phyloP scores from a whole-genome alignment of 2,888 invertebrate genomes.

The Lycophotia porphyrea region DNA sequence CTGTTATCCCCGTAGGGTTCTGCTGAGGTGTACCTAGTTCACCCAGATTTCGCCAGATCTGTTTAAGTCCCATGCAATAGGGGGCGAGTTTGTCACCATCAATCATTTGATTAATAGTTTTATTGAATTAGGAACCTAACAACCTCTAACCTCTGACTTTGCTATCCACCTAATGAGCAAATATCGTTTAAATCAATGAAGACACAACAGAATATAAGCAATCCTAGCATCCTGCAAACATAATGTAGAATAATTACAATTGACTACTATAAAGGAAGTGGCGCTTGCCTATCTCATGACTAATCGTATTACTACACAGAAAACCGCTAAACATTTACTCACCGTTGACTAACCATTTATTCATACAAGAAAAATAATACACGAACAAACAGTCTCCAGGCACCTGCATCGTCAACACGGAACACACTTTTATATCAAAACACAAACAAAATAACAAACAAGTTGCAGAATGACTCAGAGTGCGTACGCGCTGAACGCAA shows the following conservation, averaged over 20 bases:
- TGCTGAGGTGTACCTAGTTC: no score
- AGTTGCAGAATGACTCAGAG: constrained; percentile 43
- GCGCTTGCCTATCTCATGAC: constrained; percentile 23
- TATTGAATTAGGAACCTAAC: background rate
- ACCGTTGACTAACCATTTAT: constrained; percentile 46
- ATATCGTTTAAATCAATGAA: background rate
- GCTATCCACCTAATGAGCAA: background rate
- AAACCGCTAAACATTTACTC: constrained; percentile 22
- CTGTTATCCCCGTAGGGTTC: no score
- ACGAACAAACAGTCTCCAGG: constrained; percentile 25
- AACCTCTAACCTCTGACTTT: accelerated
- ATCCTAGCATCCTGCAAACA: background rate
- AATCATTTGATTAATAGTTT: no score
- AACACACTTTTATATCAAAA: constrained; percentile 53
- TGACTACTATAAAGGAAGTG: background rate
- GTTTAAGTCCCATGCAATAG: no score
- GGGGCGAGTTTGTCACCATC: no score
- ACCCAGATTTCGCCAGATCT: no score
- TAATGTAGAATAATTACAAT: background rate
- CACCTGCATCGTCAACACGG: constrained; percentile 45
- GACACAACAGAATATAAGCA: background rate
- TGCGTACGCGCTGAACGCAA: constrained; percentile 29
- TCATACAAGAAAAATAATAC: constrained; percentile 39
- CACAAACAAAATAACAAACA: constrained; percentile 55
- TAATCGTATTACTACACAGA: constrained; percentile 15